Percentiles rank a stretch among this genome's conserved stretches.
phyloP scores from a whole-genome alignment of 2,113 vertebrate species.

The Macaca mulatta region DNA sequence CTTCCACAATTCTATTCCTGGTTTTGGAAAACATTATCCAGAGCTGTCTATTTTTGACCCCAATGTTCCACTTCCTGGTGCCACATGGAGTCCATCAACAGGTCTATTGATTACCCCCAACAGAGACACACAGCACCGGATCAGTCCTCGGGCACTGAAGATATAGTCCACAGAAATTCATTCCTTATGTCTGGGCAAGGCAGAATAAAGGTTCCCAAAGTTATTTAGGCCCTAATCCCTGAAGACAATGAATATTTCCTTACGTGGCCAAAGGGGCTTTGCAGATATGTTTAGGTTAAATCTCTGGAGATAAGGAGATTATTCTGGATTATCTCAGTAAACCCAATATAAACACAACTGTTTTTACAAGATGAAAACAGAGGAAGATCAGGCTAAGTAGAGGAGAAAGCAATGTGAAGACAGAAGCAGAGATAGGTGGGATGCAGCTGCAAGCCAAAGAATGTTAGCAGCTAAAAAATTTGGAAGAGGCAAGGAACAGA shows the following conservation, averaged over 20 bases:
- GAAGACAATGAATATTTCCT: neutral
- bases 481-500: neutral
- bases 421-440: neutral
- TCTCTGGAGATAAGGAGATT: neutral
- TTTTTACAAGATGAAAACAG: neutral
- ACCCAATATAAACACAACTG: neutral
- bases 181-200: neutral
- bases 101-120: neutral
- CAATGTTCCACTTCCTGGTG: neutral
- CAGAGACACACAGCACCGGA: neutral
- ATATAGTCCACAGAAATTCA: neutral
- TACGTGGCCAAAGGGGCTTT: neutral
- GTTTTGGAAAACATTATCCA: neutral
- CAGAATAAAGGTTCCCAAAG: neutral
- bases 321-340: neutral
- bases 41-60: neutral
- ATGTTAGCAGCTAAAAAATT: neutral
- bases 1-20: neutral
- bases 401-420: neutral
- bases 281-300: neutral
- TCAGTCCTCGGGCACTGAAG: neutral
- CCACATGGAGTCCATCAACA: neutral
- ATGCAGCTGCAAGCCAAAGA: neutral
- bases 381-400: neutral
- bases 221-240: neutral